These are phyloP conservation scores for Actenoides lindsayi DNA, from an alignment of 2,113 vertebrate species.

Conservation along the genomic window DNA sequence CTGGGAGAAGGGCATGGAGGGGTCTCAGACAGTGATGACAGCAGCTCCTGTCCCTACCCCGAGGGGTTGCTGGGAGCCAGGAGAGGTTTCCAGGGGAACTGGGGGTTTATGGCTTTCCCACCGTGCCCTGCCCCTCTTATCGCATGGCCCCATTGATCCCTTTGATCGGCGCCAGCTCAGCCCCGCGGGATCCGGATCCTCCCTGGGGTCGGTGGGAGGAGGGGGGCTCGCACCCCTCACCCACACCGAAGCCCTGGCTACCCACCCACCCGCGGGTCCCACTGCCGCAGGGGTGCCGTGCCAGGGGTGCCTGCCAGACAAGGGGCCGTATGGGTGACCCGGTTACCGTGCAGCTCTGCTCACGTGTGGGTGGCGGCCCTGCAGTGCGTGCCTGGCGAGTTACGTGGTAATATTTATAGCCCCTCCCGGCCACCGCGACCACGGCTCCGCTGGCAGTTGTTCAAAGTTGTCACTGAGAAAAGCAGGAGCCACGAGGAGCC, in stretches of 20 bases:
- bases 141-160: not conserved
- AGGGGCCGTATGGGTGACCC: not conserved
- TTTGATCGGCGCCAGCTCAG: not conserved
- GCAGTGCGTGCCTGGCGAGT: accelerated
- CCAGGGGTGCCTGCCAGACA: accelerated
- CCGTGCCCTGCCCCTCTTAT: not conserved
- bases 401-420: not conserved
- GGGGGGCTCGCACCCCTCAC: not conserved
- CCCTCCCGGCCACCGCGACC: not conserved
- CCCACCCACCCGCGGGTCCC: not conserved
- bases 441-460: slow-evolving; percentile 3
- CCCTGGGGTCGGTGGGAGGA: not conserved
- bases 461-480: not conserved
- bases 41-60: not conserved
- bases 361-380: not conserved
- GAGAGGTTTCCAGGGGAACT: not conserved
- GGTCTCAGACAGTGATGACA: accelerated
- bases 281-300: not conserved
- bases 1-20: not conserved
- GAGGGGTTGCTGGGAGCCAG: not conserved
- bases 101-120: slow-evolving; percentile 22
- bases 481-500: not conserved
- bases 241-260: not conserved
- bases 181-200: not conserved
- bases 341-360: not conserved